These are phyloP conservation scores for Cremastinae sp. DNA, from an alignment of 2,888 invertebrate genomes.

Conservation along the genomic window DNA sequence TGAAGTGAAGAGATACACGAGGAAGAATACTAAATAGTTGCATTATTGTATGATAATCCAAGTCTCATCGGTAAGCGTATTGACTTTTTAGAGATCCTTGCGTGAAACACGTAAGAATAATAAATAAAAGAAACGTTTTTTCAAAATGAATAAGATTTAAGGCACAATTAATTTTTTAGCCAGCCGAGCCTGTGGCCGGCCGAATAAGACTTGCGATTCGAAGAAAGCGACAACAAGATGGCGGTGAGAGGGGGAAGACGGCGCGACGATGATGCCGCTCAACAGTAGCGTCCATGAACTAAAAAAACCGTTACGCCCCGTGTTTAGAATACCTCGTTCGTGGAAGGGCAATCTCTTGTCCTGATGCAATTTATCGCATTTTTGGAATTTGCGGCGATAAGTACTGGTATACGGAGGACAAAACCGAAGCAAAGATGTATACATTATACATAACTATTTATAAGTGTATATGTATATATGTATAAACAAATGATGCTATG, in stretches of 20 bases:
- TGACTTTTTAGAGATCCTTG: slow-evolving; percentile 53
- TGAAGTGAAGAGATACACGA: slow-evolving; percentile 26
- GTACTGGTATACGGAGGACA: slow-evolving; percentile 20
- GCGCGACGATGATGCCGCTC: not conserved
- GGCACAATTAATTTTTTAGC: slow-evolving; percentile 59
- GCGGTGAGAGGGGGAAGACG: not conserved
- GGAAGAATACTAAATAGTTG: slow-evolving; percentile 47
- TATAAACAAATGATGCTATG: slow-evolving; percentile 62
- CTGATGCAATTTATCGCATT: too few relatives aligned
- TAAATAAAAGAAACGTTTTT: slow-evolving; percentile 28
- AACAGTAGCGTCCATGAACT: not conserved
- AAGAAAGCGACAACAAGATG: not conserved
- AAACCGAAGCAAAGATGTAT: slow-evolving; percentile 70
- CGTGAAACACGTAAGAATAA: slow-evolving; percentile 46
- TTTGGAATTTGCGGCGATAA: too few relatives aligned
- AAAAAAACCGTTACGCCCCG: slow-evolving; percentile 34
- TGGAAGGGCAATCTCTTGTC: too few relatives aligned
- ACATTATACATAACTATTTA: slow-evolving; percentile 73
- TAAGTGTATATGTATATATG: slow-evolving; percentile 64
- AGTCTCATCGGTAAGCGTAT: slow-evolving; percentile 52
- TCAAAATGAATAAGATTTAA: slow-evolving; percentile 51
- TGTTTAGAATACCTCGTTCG: too few relatives aligned
- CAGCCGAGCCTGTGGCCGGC: slow-evolving; percentile 31
- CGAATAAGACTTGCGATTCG: slow-evolving; percentile 13
- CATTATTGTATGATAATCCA: slow-evolving; percentile 57